Percentiles rank a stretch among this genome's conserved stretches.
These are phyloP conservation scores for Brachyopa scutellaris DNA, from an alignment of 2,888 invertebrate species.

Conservation along the genomic window DNA sequence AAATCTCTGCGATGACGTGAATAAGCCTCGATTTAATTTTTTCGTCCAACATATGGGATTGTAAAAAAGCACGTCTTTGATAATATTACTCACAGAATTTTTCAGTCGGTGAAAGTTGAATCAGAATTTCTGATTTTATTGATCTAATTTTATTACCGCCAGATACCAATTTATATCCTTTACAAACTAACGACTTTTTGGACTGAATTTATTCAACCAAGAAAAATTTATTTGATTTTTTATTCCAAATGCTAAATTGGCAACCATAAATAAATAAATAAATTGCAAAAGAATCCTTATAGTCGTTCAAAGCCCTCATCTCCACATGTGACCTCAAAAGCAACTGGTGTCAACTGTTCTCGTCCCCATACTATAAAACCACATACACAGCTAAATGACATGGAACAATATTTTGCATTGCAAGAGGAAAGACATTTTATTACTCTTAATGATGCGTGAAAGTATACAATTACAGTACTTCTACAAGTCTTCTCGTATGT, in stretches of 20 bases:
- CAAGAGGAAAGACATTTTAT: constrained; percentile 32
- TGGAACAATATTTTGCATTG: constrained; percentile 21
- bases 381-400: constrained; percentile 32
- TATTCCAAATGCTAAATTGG: too few relatives aligned
- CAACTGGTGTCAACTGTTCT: constrained; percentile 36
- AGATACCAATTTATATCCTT: too few relatives aligned
- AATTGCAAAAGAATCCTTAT: neutral
- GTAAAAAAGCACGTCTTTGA: too few relatives aligned
- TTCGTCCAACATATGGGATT: too few relatives aligned
- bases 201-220: neutral
- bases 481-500: neutral
- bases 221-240: neutral
- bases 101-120: too few relatives aligned
- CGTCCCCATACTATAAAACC: constrained; percentile 1
- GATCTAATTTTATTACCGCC: too few relatives aligned
- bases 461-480: constrained; percentile 43
- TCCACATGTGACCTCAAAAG: constrained; percentile 15
- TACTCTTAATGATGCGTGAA: constrained; percentile 53
- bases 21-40: too few relatives aligned
- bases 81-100: too few relatives aligned
- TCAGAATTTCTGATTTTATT: too few relatives aligned
- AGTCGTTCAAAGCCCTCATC: neutral
- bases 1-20: too few relatives aligned
- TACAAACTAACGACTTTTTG: neutral
- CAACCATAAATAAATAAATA: neutral